These are phyloP conservation scores for Ivindomyrus marchei DNA, from an alignment of 2,113 vertebrate genomes.

Conservation along the genomic window DNA sequence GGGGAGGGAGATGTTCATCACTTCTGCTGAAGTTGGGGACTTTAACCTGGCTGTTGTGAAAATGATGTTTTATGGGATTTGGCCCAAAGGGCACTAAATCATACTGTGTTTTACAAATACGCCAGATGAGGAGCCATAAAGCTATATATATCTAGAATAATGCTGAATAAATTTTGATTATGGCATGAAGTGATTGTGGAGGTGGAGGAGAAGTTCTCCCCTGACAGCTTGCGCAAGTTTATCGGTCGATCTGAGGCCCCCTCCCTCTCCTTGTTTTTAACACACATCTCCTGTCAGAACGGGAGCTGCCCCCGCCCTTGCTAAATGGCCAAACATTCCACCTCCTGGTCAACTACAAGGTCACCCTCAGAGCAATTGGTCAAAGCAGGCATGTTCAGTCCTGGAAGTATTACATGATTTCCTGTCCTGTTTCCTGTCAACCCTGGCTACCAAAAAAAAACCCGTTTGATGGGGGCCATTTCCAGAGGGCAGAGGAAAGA, in stretches of 20 bases:
- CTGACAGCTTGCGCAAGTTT: not conserved
- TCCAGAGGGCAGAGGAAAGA: conserved; percentile 55
- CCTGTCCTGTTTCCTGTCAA: conserved; percentile 71
- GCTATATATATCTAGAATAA: not conserved
- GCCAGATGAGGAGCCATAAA: not conserved
- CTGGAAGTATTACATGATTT: conserved; percentile 68
- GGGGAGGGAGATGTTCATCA: not conserved
- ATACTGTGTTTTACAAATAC: not conserved
- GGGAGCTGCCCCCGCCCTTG: conserved; percentile 17
- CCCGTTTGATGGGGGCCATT: conserved; percentile 61
- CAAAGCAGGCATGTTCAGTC: conserved; percentile 57
- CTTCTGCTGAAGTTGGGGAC: not conserved
- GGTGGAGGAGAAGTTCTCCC: not conserved
- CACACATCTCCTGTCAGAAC: conserved; percentile 3
- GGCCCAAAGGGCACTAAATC: not conserved
- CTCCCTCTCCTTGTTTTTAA: conserved; percentile 28
- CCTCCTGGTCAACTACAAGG: conserved; percentile 47
- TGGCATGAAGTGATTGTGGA: not conserved
- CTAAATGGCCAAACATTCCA: conserved; percentile 41
- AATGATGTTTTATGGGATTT: not conserved
- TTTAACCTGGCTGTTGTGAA: not conserved
- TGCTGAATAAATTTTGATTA: not conserved
- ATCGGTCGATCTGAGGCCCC: not conserved
- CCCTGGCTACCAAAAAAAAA: conserved; percentile 48
- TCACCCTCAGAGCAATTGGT: conserved; percentile 60